Evolutionary conservation across 2,888 invertebrate species (phyloP), one percentile per base, ranked within the genome.

Genomic region (Aspidiotus rigidus): DNA sequence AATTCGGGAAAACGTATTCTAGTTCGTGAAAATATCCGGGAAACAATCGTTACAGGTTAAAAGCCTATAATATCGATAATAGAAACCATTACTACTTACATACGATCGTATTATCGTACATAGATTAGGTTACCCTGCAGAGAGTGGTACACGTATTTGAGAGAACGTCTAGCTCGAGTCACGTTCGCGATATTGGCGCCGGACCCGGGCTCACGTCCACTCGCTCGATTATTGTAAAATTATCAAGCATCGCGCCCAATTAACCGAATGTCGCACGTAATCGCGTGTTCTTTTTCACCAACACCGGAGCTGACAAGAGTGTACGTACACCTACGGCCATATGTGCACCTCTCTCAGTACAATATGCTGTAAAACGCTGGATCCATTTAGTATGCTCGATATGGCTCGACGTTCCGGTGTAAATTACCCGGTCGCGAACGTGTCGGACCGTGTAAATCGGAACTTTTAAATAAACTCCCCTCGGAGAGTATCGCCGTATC

Each of bases 221-320:
- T 49, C 28, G 28, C 28, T 28, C 49, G 49, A 49, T n/a, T 49
- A 49, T 49, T 11, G n/a, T 49, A 49, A 49, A 49, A 49, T 49
- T 49, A 49, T 49, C 49, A 49, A 49, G n/a, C 49, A 49, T 49
- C n/a, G 49, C 49, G 49, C 49, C 49, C 49, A 49, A 49, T 49
- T 49, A 49, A 49, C 49, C 11, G 10, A n/a, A 49, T n/a, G 49
- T 49, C 49, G 49, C 49, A 49, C 49, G 49, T 49, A 49, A 49
- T 49, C 49, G 49, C 10, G 49, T n/a, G 49, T 49, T 49, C 49
- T 49, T 49, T 49, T 49, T 49, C 49, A n/a, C 49, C 49, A 49
- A 49, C 49, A 49, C 49, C 49, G 10, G 10, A n/a, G 49, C 11
- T 49, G 49, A 49, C n/a, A 49, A 44, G 10, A 49, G n/a, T n/a